Percentiles rank a stretch among this genome's conserved stretches.
Evolutionary conservation across 2,888 invertebrate genomes (phyloP).

Genomic region (Harmothoe impar): DNA sequence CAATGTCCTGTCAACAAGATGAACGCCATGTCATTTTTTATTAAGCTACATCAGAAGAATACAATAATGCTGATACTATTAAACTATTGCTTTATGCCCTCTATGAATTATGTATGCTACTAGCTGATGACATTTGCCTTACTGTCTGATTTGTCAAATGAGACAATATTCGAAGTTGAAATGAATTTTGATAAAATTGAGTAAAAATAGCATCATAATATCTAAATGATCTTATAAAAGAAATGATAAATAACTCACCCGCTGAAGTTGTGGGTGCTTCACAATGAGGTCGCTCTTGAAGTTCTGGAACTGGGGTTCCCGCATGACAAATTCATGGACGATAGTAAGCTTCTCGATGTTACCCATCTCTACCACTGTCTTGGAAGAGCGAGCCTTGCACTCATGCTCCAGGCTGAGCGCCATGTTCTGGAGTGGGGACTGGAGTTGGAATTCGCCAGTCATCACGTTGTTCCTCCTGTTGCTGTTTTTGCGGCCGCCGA

Average conservation of each 20-base stretch:
- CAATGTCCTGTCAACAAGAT: constrained; percentile 16
- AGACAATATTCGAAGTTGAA: no score
- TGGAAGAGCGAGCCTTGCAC: background rate
- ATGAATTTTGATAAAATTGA: no score
- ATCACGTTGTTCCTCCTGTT: background rate
- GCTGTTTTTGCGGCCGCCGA: background rate
- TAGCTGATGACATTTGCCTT: no score
- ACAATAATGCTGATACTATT: background rate
- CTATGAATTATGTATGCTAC: no score
- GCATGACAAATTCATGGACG: constrained; percentile 24
- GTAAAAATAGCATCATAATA: no score
- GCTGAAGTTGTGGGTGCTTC: constrained; percentile 38
- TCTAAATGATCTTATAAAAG: no score
- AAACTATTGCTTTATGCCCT: background rate
- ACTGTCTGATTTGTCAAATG: no score
- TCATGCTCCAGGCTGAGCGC: constrained; percentile 10
- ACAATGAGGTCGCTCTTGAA: constrained; percentile 43
- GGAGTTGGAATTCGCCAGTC: background rate
- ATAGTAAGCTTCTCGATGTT: constrained; percentile 50
- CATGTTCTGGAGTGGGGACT: constrained; percentile 41
- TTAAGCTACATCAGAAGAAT: background rate
- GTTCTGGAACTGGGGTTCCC: constrained; percentile 16
- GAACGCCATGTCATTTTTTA: no score
- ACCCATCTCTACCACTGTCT: constrained; percentile 52
- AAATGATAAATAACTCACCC: constrained; percentile 27